Evolutionary conservation across 2,113 vertebrate species (phyloP).

Genomic region (Alexandromys fortis): DNA sequence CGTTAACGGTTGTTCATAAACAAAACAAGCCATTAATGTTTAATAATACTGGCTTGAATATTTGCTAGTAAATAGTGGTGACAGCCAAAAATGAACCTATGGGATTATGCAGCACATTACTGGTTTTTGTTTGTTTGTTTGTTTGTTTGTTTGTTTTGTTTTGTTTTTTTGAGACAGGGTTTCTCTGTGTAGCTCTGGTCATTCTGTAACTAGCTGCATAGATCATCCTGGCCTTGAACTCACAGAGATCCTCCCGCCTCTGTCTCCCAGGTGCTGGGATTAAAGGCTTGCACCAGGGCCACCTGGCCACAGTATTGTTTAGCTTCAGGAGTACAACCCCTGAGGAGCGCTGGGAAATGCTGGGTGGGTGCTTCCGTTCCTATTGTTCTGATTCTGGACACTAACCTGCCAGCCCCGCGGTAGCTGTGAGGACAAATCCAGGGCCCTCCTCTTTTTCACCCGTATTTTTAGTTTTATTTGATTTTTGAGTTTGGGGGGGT

Average conservation of each 20-base stretch:
- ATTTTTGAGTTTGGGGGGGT: neutral
- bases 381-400: slow-evolving; percentile 10
- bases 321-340: slow-evolving; percentile 62
- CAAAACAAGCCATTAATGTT: slow-evolving; percentile 27
- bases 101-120: slow-evolving; percentile 33
- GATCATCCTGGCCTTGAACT: too few species aligned
- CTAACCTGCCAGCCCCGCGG: slow-evolving; percentile 26
- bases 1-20: slow-evolving; percentile 57
- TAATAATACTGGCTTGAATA: slow-evolving; percentile 47
- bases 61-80: slow-evolving; percentile 63
- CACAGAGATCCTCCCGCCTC: too few species aligned
- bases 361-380: slow-evolving; percentile 46
- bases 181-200: too few species aligned
- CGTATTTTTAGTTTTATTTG: neutral
- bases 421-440: neutral
- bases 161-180: too few species aligned
- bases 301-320: slow-evolving; percentile 38
- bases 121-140: too few species aligned
- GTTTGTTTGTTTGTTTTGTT: too few species aligned
- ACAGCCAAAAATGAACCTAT: slow-evolving; percentile 66
- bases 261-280: too few species aligned
- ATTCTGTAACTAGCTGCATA: too few species aligned
- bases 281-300: fast-evolving
- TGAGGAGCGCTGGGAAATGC: slow-evolving; percentile 44
- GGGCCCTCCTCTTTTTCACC: neutral